Conservation (phyloP, 2,888 invertebrate species). For the Leptarthrus brevirostris region DNA sequence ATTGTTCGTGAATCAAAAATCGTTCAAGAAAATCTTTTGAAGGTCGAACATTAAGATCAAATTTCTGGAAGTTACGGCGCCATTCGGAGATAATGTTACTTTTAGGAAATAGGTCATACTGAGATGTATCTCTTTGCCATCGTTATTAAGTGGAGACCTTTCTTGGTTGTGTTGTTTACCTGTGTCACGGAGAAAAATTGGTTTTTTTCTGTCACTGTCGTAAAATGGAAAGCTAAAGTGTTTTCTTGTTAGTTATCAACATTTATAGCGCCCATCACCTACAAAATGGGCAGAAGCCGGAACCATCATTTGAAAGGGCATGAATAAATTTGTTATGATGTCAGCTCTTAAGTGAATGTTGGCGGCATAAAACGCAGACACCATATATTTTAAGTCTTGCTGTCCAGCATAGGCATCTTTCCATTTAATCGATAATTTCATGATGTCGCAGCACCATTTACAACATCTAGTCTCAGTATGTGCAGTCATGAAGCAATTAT, state of each 20-base stretch:
- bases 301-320: constrained; percentile 10
- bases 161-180: neutral
- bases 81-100: constrained; percentile 29
- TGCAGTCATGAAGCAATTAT: constrained; percentile 21
- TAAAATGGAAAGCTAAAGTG: constrained; percentile 41
- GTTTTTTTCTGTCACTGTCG: constrained; percentile 2
- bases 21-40: neutral
- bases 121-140: neutral
- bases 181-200: constrained; percentile 23
- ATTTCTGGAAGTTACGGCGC: constrained; percentile 30
- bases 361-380: neutral
- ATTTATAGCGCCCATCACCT: constrained; percentile 13
- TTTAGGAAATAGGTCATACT: constrained; percentile 25
- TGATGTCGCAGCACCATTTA: neutral
- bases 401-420: neutral
- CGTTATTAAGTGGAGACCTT: neutral
- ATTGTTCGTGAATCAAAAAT: neutral
- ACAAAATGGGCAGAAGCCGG: constrained; percentile 9
- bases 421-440: constrained; percentile 21
- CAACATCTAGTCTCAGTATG: neutral
- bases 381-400: neutral
- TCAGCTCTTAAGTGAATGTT: neutral
- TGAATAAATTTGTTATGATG: constrained; percentile 43
- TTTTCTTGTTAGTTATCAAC: constrained; percentile 41
- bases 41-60: constrained; percentile 40